Base-by-base conservation (phyloP, 2,113 vertebrate genomes). In the Argyrosomus japonicus region DNA sequence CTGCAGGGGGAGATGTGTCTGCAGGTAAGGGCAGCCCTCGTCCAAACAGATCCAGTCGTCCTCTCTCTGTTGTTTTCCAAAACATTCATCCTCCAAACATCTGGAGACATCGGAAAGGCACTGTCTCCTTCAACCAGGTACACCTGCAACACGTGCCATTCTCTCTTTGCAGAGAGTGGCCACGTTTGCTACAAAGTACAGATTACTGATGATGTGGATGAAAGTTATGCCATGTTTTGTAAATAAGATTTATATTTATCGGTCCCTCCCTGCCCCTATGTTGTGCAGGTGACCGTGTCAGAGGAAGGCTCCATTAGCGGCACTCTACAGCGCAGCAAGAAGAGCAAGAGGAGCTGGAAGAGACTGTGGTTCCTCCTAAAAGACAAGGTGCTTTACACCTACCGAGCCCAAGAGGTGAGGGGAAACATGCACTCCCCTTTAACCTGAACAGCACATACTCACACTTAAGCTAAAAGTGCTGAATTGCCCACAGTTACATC, bases 361-460 rank as follows among this genome's bases (percentile, higher is more conserved):
- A 97, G 96, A 87, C 95, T 98, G 76, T 99, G 98, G 98, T 99
- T 99, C 88, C 97, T 98, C 81, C 96, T 99, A 90, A 98, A 99
- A 96, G 98, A 98, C 96, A 99, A 99, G 96, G 98, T 99, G 85
- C 97, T 98, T 89, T 99, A 98, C 95, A 98, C 97, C 92, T 99
- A 98, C 91, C 82, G 89, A 85, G 96, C 95, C 85, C 96, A 95
- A 0, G 97, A 99, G 97, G 98, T 99, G 96, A 95, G 95, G 89
- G 93, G 93, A 92, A 91, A 89, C 72, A 84, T 83, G 88, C 87
- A 64, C 87, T 94, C 93, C 92, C 90, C 92, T 93, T 92, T 75
- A 86, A 89, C 89, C 91, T 88, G 81, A 83, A 70, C 78, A 58
- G 7, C 58, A 57, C 62, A 79, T 29, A 75, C 72, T 65, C 47